Evolutionary conservation across 2,797 vertebrate genomes (phyloP).

Genomic region (Crocidura indochinensis): DNA sequence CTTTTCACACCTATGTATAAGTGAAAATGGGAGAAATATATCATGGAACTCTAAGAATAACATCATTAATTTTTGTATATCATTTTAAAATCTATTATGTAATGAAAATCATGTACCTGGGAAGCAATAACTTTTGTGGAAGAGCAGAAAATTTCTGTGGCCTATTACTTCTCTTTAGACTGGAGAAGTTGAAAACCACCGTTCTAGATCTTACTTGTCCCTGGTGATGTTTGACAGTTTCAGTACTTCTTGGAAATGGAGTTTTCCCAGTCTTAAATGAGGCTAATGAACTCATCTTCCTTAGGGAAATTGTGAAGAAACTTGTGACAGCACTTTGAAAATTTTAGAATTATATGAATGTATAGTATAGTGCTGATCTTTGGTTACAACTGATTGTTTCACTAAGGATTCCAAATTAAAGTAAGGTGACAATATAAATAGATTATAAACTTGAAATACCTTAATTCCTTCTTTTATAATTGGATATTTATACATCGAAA

Average conservation of each 20-base stretch:
- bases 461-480: neutral
- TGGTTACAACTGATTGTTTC: neutral
- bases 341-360: neutral
- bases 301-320: constrained; percentile 37
- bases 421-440: neutral
- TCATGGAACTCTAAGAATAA: too few species aligned
- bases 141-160: too few species aligned
- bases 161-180: too few species aligned
- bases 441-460: neutral
- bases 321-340: neutral
- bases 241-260: neutral
- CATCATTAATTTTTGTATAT: too few species aligned
- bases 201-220: neutral
- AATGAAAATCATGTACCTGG: too few species aligned
- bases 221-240: constrained; percentile 40
- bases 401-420: constrained; percentile 7
- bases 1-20: too few species aligned
- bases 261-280: constrained; percentile 3
- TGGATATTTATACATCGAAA: neutral
- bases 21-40: too few species aligned
- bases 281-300: constrained; percentile 37
- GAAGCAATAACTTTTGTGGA: too few species aligned
- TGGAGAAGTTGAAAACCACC: too few species aligned
- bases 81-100: too few species aligned
- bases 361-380: neutral